A percentile compares a stretch with the other conserved stretches of the same genome.
Conservation (phyloP, 2,797 vertebrate genomes). For the Lates japonicus region DNA sequence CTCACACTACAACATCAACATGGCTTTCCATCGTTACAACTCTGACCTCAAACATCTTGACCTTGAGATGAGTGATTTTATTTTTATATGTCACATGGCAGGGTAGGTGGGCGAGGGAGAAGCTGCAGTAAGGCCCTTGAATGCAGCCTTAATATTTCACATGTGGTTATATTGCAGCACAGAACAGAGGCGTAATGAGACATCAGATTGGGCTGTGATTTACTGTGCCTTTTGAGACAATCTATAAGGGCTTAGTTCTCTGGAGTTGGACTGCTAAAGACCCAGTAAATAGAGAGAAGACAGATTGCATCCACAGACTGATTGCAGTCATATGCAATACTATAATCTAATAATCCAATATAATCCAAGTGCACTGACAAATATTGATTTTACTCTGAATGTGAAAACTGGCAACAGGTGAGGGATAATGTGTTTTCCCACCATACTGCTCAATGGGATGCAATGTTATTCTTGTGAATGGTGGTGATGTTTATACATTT, state of each 20-base stretch:
- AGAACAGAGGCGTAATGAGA: conserved; percentile 55
- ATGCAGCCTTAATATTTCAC: conserved; percentile 55
- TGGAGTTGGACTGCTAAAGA: conserved; percentile 26
- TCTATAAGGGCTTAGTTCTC: conserved; percentile 38
- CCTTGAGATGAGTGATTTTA: conserved; percentile 63
- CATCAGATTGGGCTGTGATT: conserved; percentile 57
- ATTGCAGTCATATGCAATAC: background rate
- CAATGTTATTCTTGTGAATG: conserved; percentile 41
- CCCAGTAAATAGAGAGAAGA: conserved; percentile 31
- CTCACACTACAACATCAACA: conserved; percentile 15
- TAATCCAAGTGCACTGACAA: background rate
- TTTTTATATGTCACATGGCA: conserved; percentile 37
- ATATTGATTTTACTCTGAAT: conserved; percentile 37
- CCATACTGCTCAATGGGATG: background rate
- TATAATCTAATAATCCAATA: background rate
- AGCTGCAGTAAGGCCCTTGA: conserved; percentile 13
- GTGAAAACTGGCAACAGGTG: conserved; percentile 47
- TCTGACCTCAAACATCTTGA: conserved; percentile 60
- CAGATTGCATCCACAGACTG: background rate
- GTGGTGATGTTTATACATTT: conserved; percentile 18
- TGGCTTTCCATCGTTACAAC: conserved; percentile 48
- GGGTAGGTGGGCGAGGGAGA: conserved; percentile 10
- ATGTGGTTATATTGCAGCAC: conserved; percentile 34
- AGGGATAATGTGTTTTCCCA: conserved; percentile 30
- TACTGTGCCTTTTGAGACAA: conserved; percentile 39